Base-by-base conservation (phyloP, 35 echinoderm and acorn worm genomes). In the Patiria miniata region DNA sequence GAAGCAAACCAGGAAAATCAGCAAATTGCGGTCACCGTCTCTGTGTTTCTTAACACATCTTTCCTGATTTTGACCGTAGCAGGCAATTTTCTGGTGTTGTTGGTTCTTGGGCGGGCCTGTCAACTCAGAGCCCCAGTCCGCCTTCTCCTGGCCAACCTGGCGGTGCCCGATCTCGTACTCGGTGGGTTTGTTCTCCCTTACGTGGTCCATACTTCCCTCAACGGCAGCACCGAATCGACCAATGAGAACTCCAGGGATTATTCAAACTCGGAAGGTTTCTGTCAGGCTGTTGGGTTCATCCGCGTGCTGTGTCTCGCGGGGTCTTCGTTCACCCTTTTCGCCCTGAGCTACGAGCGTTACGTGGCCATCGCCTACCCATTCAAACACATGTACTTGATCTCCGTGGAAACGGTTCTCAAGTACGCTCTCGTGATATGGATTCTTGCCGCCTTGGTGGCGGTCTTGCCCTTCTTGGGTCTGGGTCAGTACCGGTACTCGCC, bases 281-380 rank as follows among this genome's bases (percentile, higher is more conserved):
- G 65, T 30, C 65, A 73, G 65, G 22, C 34, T 1, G 65, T 34
- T 73, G 65, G 65, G 14, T 36, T 73, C 26, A 26, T 73, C 0
- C 65, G 65, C 2, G 65, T 73, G 65, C 34, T 73, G 65, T 28
- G 26, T 32, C 23, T 73, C 65, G 21, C 65, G 2, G 65, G 65
- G 8, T 93, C 91, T n/a, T 78, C 91, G 1, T 88, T 97, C 52
- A 97, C 92, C 1, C 85, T 93, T 7, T 47, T 97, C 0, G 91
- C 92, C 4, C 82, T 97, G n/a, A 97, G 92, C 38, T 80, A 94
- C 28, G 95, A 97, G 34, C 83, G 95, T 17, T 97, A 90, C 61
- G 93, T 87, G 40, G 60, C 80, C 21, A 86, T 97, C 1, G 65
- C 91, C 4, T 86, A 97, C 34, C 95, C 95, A 2, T 32, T 97